Evolutionary conservation across 2,113 vertebrate genomes (phyloP).

Genomic region (Sinosuthora webbiana): DNA sequence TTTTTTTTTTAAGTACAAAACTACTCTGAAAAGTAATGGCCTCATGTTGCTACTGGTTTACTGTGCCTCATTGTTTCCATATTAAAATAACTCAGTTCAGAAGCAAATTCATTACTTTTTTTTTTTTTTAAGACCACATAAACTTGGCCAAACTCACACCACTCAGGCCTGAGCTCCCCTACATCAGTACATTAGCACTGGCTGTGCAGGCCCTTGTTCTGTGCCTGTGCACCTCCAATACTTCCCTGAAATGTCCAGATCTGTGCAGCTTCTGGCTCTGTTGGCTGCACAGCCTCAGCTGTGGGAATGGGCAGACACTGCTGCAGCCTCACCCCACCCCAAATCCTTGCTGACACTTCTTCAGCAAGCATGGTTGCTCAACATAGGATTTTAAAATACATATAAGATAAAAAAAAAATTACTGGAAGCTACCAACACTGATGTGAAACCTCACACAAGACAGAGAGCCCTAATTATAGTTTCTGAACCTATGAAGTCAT

Average conservation of each 20-base stretch:
- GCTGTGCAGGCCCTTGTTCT: background rate
- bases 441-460: background rate
- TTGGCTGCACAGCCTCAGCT: background rate
- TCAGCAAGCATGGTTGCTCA: background rate
- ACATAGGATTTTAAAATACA: background rate
- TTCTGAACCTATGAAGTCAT: constrained; percentile 49
- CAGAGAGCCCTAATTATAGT: constrained; percentile 32
- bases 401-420: background rate
- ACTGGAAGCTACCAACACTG: background rate
- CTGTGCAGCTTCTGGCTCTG: background rate
- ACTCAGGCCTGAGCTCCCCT: background rate
- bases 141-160: background rate
- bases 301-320: background rate
- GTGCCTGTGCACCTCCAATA: background rate
- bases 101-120: background rate
- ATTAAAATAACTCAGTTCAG: background rate
- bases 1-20: background rate
- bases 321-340: background rate
- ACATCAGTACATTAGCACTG: no score
- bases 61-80: background rate
- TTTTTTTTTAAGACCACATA: background rate
- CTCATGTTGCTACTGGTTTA: background rate
- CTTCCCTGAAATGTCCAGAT: background rate
- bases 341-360: background rate
- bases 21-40: background rate